These are phyloP conservation scores for Pristionchus japonicus DNA, from an alignment of 2,888 invertebrate species.

Conservation along the genomic window DNA sequence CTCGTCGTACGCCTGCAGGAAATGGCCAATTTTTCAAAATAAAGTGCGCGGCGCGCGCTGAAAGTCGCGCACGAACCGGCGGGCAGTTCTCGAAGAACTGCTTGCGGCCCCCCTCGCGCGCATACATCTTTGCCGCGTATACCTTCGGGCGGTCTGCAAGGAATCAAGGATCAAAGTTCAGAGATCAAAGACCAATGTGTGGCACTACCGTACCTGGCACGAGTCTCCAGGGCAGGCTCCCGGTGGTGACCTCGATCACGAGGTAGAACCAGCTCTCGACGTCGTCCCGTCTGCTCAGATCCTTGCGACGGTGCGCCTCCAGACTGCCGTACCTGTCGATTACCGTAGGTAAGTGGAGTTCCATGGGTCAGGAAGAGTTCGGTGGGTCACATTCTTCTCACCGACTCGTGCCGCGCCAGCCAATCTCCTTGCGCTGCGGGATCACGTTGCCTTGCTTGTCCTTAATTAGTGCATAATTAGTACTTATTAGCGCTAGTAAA, in stretches of 20 bases:
- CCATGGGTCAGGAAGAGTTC: not conserved
- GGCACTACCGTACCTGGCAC: conserved; percentile 54
- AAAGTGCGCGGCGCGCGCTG: not conserved
- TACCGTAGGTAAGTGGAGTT: not conserved
- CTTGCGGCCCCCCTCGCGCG: conserved; percentile 49
- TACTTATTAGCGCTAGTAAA: too few species aligned
- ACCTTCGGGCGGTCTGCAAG: conserved; percentile 57
- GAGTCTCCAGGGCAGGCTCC: conserved; percentile 66
- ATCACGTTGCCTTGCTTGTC: conserved; percentile 56
- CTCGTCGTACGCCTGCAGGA: conserved; percentile 24
- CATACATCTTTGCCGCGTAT: conserved; percentile 56
- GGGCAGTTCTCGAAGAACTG: conserved; percentile 63
- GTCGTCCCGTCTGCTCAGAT: conserved; percentile 64
- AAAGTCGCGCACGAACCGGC: conserved; percentile 35
- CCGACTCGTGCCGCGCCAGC: conserved; percentile 69
- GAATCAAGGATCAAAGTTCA: not conserved
- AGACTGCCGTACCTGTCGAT: conserved; percentile 49
- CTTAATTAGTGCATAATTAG: too few species aligned
- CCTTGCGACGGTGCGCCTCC: conserved; percentile 52
- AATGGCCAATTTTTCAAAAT: not conserved
- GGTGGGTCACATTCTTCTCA: conserved; percentile 47
- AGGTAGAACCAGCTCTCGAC: conserved; percentile 68
- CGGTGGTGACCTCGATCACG: conserved; percentile 61
- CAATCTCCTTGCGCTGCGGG: conserved; percentile 61
- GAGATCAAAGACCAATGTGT: not conserved